Evolutionary conservation across 2,797 vertebrate species (phyloP).

Genomic region (Lateolabrax maculatus): DNA sequence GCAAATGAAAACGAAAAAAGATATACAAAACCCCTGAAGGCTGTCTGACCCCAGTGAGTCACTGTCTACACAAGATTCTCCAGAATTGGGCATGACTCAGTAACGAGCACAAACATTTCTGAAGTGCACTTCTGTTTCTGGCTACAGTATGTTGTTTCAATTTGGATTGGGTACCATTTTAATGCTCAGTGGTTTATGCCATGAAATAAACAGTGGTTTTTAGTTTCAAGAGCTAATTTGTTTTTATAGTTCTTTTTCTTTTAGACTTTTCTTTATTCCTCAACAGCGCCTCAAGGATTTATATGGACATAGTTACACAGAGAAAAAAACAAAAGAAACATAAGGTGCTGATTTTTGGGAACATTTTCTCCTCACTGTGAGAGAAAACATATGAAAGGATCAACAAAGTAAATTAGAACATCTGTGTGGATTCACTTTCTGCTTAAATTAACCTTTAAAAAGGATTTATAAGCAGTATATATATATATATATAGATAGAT

Average conservation of each 20-base stretch:
- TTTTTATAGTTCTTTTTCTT: neutral
- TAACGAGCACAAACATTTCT: constrained; percentile 35
- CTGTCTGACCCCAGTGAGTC: constrained; percentile 78
- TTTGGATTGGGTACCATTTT: neutral
- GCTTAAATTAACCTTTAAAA: neutral
- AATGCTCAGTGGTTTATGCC: neutral
- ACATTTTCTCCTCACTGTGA: neutral
- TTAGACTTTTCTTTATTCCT: neutral
- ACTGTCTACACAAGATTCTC: constrained; percentile 66
- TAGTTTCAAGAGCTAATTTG: neutral
- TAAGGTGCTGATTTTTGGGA: neutral
- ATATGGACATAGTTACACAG: neutral
- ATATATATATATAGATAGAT: too few species aligned
- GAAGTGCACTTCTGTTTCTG: constrained; percentile 40
- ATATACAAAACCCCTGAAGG: constrained; percentile 60
- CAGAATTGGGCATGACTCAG: constrained; percentile 60
- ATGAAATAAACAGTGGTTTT: neutral
- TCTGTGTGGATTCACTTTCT: neutral
- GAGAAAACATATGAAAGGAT: neutral
- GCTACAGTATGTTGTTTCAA: constrained; percentile 5
- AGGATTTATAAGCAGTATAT: too few species aligned
- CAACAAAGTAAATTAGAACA: neutral
- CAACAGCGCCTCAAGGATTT: neutral
- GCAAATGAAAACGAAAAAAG: constrained; percentile 34
- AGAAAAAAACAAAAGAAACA: neutral